These are phyloP conservation scores for Invenusta paracnida DNA, from an alignment of 2,888 invertebrate genomes.

Conservation along the genomic window DNA sequence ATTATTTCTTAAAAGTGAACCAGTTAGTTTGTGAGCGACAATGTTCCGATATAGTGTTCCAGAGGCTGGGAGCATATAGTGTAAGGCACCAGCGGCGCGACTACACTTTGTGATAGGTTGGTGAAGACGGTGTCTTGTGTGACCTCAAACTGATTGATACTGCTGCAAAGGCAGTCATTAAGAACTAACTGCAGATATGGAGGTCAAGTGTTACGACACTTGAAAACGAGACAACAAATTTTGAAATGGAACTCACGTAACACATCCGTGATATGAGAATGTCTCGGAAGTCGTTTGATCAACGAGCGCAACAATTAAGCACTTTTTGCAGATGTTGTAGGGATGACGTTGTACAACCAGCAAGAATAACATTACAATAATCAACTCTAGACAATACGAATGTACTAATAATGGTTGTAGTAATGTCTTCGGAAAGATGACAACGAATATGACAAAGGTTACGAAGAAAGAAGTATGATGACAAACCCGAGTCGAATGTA, in stretches of 20 bases:
- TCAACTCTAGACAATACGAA: conserved; percentile 8
- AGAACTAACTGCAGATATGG: conserved; percentile 23
- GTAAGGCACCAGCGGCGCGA: neutral
- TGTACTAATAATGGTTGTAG: neutral
- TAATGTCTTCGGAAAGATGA: neutral
- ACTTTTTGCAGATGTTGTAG: neutral
- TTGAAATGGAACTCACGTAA: neutral
- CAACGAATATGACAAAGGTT: conserved; percentile 3
- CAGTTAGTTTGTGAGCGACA: neutral
- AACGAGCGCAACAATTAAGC: conserved; percentile 11
- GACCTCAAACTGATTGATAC: neutral
- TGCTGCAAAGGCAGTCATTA: neutral
- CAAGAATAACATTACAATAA: conserved; percentile 12
- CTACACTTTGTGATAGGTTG: conserved; percentile 2
- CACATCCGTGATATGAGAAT: conserved; percentile 18
- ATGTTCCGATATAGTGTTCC: neutral
- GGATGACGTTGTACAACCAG: neutral
- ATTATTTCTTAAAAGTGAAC: neutral
- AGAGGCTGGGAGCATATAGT: neutral
- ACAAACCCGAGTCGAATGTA: conserved; percentile 5
- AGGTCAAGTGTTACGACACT: neutral
- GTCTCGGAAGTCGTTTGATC: conserved; percentile 16
- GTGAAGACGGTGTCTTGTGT: neutral
- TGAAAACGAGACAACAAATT: conserved; percentile 9
- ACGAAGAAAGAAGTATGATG: conserved; percentile 16